Percentiles rank a stretch among this genome's conserved stretches.
phyloP scores from a whole-genome alignment of 2,797 vertebrate genomes.

The Acanthurus lineatus region DNA sequence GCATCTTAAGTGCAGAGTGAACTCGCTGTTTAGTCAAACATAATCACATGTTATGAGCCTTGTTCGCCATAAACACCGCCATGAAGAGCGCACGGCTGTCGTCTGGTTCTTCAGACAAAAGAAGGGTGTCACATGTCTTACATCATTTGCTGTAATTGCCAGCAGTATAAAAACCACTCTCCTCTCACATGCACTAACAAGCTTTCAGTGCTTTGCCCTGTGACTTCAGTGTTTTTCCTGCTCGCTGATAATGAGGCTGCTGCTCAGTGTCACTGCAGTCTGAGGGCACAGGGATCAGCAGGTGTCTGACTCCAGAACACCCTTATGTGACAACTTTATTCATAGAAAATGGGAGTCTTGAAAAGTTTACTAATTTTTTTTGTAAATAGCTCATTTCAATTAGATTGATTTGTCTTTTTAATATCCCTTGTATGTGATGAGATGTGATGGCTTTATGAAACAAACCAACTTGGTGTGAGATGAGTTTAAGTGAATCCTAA shows the following conservation, averaged over 20 bases:
- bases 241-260: slow-evolving; percentile 52
- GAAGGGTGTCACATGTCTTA: slow-evolving; percentile 5
- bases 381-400: no score
- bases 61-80: slow-evolving; percentile 5
- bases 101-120: slow-evolving; percentile 6
- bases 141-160: slow-evolving; percentile 32
- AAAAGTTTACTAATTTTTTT: no score
- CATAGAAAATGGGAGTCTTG: no score
- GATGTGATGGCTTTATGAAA: no score
- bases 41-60: slow-evolving; percentile 47
- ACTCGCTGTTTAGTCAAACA: slow-evolving; percentile 10
- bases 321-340: neutral
- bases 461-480: no score
- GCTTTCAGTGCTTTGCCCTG: neutral
- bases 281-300: slow-evolving; percentile 45
- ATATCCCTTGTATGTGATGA: no score
- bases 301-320: slow-evolving; percentile 26
- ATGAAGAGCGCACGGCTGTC: neutral
- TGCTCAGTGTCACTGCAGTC: slow-evolving; percentile 33
- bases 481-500: no score
- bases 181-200: slow-evolving; percentile 9
- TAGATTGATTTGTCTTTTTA: no score
- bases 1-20: slow-evolving; percentile 15
- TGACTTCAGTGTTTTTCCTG: slow-evolving; percentile 34
- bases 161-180: neutral